Evolutionary conservation across 2,888 invertebrate genomes (phyloP).

Genomic region (Apamea crenata): DNA sequence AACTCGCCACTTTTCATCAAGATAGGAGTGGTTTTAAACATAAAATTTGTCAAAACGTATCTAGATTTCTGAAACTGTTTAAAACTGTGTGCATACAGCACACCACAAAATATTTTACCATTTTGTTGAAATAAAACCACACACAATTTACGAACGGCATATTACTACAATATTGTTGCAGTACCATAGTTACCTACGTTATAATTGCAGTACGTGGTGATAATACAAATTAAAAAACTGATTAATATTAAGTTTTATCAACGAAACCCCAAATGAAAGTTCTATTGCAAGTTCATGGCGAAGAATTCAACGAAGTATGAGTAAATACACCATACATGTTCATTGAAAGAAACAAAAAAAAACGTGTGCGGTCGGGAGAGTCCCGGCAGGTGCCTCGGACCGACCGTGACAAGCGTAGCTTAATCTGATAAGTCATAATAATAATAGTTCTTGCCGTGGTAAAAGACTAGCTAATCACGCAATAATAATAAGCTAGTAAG

Average conservation of each 20-base stretch:
- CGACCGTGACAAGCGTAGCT: neutral
- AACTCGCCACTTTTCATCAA: neutral
- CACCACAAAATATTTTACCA: neutral
- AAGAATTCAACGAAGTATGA: neutral
- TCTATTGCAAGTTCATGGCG: neutral
- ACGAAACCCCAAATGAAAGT: neutral
- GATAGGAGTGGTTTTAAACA: neutral
- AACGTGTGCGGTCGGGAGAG: neutral
- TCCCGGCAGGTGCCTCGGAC: no score
- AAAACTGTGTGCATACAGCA: constrained; percentile 8
- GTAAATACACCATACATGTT: neutral
- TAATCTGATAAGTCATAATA: neutral
- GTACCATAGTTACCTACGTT: neutral
- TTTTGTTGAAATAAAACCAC: constrained; percentile 30
- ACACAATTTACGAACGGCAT: neutral
- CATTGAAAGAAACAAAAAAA: neutral
- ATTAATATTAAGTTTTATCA: neutral
- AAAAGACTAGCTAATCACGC: neutral
- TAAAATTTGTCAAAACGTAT: neutral
- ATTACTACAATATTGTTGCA: constrained; percentile 18
- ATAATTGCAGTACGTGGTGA: constrained; percentile 5
- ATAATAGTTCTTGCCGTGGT: neutral
- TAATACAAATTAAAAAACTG: constrained; percentile 1
- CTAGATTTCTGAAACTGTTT: neutral
- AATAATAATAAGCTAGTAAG: no score